Percentiles rank a stretch among this genome's conserved stretches.
Evolutionary conservation across 1,140 invertebrate species (phyloP).

Genomic region (Neodiprion pinetum): DNA sequence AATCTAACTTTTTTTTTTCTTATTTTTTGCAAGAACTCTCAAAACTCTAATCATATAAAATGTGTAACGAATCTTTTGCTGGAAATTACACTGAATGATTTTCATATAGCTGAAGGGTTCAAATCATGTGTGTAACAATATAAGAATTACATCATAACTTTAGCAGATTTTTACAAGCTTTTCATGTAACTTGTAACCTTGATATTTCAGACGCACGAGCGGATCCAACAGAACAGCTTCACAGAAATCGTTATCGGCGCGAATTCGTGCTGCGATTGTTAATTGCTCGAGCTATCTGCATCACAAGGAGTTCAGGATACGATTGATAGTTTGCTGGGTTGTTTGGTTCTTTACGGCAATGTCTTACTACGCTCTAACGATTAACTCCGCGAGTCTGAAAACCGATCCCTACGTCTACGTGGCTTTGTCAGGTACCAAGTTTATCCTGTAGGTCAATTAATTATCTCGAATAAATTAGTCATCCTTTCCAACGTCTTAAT

Average conservation of each 20-base stretch:
- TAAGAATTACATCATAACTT: too few species aligned
- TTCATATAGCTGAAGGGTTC: too few species aligned
- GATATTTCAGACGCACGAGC: neutral
- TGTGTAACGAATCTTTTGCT: too few species aligned
- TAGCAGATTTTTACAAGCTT: too few species aligned
- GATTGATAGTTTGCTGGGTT: conserved; percentile 46
- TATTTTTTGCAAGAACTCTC: too few species aligned
- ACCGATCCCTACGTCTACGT: conserved; percentile 56
- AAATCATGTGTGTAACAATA: too few species aligned
- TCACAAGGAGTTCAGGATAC: conserved; percentile 29
- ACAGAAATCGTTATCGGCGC: neutral
- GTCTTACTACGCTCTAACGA: conserved; percentile 54
- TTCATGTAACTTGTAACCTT: too few species aligned
- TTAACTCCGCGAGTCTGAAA: conserved; percentile 58
- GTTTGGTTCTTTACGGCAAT: conserved; percentile 55
- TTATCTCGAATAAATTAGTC: neutral
- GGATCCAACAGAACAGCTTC: neutral
- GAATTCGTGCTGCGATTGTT: neutral
- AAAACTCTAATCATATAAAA: too few species aligned
- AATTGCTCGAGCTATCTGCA: neutral
- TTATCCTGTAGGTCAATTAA: conserved; percentile 36
- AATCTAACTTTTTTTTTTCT: neutral
- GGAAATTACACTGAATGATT: too few species aligned
- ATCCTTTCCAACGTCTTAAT: neutral
- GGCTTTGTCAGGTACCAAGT: conserved; percentile 53